These are phyloP conservation scores for Napeogenes inachia DNA, from an alignment of 2,888 invertebrate species.

Conservation along the genomic window DNA sequence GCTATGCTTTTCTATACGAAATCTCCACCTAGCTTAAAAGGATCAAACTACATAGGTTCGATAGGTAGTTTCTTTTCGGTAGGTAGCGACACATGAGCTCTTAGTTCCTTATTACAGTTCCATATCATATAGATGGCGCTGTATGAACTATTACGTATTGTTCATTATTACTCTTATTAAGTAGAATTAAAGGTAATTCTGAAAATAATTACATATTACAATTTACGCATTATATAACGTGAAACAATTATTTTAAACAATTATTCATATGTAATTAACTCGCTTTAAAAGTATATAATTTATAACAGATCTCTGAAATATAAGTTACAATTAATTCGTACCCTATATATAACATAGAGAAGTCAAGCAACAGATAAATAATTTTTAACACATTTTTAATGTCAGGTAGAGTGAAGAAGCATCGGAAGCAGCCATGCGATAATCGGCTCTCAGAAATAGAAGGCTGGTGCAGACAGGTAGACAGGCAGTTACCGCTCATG, in stretches of 20 bases:
- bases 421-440: constrained; percentile 32
- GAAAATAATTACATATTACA: too few species aligned
- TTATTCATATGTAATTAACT: too few species aligned
- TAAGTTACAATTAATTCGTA: neutral
- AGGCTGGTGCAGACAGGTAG: constrained; percentile 54
- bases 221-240: too few species aligned
- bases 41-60: neutral
- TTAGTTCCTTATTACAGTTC: neutral
- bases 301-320: too few species aligned
- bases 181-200: too few species aligned
- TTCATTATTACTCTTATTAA: too few species aligned
- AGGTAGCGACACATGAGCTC: neutral
- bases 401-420: constrained; percentile 6
- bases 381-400: neutral
- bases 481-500: constrained; percentile 36
- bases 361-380: neutral
- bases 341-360: neutral
- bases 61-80: neutral
- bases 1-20: neutral
- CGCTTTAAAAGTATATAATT: too few species aligned
- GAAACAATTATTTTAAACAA: too few species aligned
- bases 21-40: neutral
- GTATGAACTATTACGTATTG: too few species aligned
- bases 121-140: too few species aligned
- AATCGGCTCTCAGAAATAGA: constrained; percentile 52